Evolutionary conservation across 2,888 invertebrate species (phyloP).

Genomic region (Amphipoea oculea): DNA sequence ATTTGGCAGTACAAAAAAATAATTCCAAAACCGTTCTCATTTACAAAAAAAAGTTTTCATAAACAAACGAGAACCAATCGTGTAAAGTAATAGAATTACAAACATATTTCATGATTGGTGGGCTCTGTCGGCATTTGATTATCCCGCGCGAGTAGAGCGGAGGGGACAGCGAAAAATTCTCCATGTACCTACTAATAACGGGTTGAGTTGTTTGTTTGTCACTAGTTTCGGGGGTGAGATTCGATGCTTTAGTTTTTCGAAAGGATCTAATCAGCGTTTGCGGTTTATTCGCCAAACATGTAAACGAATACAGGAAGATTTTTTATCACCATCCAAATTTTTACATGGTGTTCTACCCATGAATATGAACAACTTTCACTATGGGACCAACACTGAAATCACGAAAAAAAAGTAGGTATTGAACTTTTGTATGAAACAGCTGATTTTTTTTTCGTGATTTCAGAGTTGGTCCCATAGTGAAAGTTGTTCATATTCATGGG

Average conservation of each 20-base stretch:
- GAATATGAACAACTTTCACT: too few species aligned
- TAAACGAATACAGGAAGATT: too few species aligned
- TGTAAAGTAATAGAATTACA: constrained; percentile 80
- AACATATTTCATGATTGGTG: constrained; percentile 86
- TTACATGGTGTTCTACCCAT: too few species aligned
- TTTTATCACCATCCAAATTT: too few species aligned
- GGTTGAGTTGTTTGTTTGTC: neutral
- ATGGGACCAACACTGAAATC: too few species aligned
- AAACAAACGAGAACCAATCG: constrained; percentile 59
- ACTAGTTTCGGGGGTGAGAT: constrained; percentile 22
- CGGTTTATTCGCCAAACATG: too few species aligned
- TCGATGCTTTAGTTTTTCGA: constrained; percentile 10
- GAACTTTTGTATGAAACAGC: too few species aligned
- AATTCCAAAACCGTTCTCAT: neutral
- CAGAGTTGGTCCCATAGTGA: too few species aligned
- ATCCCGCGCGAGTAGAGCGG: constrained; percentile 65
- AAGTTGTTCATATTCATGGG: too few species aligned
- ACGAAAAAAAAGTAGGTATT: too few species aligned
- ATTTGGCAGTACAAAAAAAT: neutral
- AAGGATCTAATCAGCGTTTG: neutral
- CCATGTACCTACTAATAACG: constrained; percentile 64
- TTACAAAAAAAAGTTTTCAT: constrained; percentile 2
- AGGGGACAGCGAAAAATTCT: constrained; percentile 70
- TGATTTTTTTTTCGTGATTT: too few species aligned
- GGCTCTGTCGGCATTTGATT: constrained; percentile 78